Percentiles rank a stretch among this genome's conserved stretches.
These are phyloP conservation scores for Drosophila kurseongensis DNA, from an alignment of 1,140 invertebrate genomes.

Conservation along the genomic window DNA sequence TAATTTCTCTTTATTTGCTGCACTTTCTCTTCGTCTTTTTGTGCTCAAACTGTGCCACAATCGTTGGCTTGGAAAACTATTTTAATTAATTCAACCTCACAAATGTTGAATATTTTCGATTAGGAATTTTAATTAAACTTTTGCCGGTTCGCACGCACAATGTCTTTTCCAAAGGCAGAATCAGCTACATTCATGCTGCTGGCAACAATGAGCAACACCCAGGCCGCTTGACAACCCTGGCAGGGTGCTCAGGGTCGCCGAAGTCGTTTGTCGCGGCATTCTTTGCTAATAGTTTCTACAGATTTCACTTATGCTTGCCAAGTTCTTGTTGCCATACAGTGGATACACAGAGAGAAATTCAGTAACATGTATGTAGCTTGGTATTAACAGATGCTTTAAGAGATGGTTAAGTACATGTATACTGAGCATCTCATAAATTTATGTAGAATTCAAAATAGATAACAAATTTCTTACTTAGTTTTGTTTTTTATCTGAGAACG, in stretches of 20 bases:
- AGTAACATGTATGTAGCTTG: too few relatives aligned
- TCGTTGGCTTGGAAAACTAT: constrained; percentile 73
- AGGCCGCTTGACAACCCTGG: constrained; percentile 59
- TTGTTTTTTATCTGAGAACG: too few relatives aligned
- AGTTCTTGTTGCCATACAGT: constrained; percentile 4
- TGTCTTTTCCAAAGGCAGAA: constrained; percentile 19
- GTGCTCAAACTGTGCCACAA: constrained; percentile 28
- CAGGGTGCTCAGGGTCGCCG: constrained; percentile 22
- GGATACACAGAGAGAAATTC: not conserved
- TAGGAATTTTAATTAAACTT: constrained; percentile 84
- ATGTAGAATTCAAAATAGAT: too few relatives aligned
- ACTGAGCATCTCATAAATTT: too few relatives aligned
- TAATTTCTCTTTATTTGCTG: not conserved
- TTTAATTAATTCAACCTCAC: constrained; percentile 83
- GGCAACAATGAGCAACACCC: constrained; percentile 44
- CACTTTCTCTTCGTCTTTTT: constrained; percentile 1
- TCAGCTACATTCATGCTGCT: constrained; percentile 22
- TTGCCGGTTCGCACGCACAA: constrained; percentile 63
- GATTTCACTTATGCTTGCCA: constrained; percentile 51
- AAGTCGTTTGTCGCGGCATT: constrained; percentile 62
- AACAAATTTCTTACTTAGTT: too few relatives aligned
- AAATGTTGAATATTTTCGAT: constrained; percentile 81
- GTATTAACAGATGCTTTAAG: too few relatives aligned
- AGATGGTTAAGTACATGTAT: too few relatives aligned
- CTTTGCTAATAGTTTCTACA: constrained; percentile 64